Conservation (phyloP, 2,888 invertebrate species). For the Athalia rosae region DNA sequence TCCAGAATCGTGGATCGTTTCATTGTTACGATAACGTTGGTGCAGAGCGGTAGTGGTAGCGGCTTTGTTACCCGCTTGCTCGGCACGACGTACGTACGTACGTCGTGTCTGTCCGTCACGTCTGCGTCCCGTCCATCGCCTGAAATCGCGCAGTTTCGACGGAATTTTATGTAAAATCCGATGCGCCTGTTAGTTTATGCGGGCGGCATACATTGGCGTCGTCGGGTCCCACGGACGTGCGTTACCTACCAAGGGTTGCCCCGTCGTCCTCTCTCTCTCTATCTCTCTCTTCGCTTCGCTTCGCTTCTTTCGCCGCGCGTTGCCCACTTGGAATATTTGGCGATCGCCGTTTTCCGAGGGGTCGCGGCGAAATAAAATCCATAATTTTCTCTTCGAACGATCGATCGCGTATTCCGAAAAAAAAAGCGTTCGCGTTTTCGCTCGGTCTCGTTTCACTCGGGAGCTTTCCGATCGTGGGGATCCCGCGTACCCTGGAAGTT, state of each 20-base stretch:
- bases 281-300: no score
- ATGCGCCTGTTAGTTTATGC: slow-evolving; percentile 74
- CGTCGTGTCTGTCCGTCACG: slow-evolving; percentile 50
- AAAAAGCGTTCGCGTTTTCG: not conserved
- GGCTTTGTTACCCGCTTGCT: no score
- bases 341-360: not conserved
- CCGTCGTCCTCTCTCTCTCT: slow-evolving; percentile 42
- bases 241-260: slow-evolving; percentile 69
- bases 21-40: slow-evolving; percentile 20
- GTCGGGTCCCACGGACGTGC: slow-evolving; percentile 69
- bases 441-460: not conserved
- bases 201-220: slow-evolving; percentile 72
- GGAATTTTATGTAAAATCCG: slow-evolving; percentile 73
- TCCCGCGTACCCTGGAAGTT: not conserved
- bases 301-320: slow-evolving; percentile 45
- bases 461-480: not conserved
- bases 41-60: no score
- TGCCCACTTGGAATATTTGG: slow-evolving; percentile 18
- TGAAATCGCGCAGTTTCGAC: slow-evolving; percentile 67
- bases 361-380: slow-evolving; percentile 43
- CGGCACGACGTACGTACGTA: slow-evolving; percentile 11
- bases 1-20: slow-evolving; percentile 24
- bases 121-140: slow-evolving; percentile 49
- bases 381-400: slow-evolving; percentile 20
- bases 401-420: not conserved